Percentiles rank a stretch among this genome's conserved stretches.
These are phyloP conservation scores for Halcyon senegalensis DNA, from an alignment of 2,113 vertebrate species.

Conservation along the genomic window DNA sequence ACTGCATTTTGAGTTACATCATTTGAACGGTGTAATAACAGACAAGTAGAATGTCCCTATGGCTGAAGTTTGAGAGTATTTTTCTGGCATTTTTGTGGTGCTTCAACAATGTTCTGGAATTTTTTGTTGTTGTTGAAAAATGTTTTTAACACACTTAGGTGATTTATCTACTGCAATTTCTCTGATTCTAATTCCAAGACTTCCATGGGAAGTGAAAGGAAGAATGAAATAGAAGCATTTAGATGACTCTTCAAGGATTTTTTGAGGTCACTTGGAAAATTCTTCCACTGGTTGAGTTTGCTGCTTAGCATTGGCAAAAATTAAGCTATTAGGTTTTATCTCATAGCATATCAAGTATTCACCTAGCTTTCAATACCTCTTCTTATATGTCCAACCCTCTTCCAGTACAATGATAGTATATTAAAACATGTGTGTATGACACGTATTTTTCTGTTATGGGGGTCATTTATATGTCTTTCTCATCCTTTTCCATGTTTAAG, in stretches of 20 bases:
- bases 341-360: not conserved
- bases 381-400: not conserved
- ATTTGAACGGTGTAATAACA: not conserved
- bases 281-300: not conserved
- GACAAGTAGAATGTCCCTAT: not conserved
- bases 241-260: not conserved
- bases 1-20: not conserved
- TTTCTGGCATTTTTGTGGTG: not conserved
- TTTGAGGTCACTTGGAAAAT: not conserved
- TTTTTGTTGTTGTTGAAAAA: not conserved
- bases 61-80: not conserved
- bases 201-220: not conserved
- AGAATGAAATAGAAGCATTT: not conserved
- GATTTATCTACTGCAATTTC: not conserved
- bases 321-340: not conserved
- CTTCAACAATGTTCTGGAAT: not conserved
- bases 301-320: not conserved
- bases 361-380: not conserved
- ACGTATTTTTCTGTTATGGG: not conserved
- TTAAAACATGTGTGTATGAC: not conserved
- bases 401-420: rapidly evolving
- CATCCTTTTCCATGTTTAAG: not conserved
- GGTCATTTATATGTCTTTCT: not conserved
- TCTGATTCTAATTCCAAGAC: not conserved
- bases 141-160: not conserved